Evolutionary conservation across 2,797 vertebrate species (phyloP).

Genomic region (Bradypodion ventrale): DNA sequence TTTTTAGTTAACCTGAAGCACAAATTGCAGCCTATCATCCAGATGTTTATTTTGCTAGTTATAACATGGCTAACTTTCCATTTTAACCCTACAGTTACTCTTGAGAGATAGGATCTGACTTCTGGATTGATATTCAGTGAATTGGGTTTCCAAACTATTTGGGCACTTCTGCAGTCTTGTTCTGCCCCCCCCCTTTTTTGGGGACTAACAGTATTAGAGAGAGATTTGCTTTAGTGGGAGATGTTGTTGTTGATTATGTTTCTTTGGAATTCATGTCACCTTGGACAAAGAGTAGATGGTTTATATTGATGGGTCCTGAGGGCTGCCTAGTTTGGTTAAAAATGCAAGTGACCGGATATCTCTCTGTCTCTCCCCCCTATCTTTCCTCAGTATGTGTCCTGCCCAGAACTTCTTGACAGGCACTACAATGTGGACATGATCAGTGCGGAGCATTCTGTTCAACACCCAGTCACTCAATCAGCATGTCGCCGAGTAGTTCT

Average conservation of each 20-base stretch:
- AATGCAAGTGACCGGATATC: background rate
- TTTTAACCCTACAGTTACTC: background rate
- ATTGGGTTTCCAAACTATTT: background rate
- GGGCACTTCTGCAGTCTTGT: background rate
- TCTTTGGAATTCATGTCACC: background rate
- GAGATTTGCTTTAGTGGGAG: background rate
- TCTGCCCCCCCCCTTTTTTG: background rate
- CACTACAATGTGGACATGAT: constrained; percentile 82
- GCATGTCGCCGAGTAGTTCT: constrained; percentile 75
- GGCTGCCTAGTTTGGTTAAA: background rate
- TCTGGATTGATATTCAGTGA: background rate
- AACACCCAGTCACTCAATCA: constrained; percentile 89
- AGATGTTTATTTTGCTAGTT: background rate
- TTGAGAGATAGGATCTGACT: background rate
- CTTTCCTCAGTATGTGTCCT: constrained; percentile 84
- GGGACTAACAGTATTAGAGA: background rate
- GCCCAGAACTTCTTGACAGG: constrained; percentile 90
- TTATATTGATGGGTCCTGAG: background rate
- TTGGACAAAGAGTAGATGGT: background rate
- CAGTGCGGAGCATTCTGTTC: constrained; percentile 78
- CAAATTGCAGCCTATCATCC: background rate
- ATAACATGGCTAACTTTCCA: background rate
- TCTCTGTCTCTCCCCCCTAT: constrained; percentile 7
- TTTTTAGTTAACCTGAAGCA: background rate
- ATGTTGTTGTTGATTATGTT: background rate